A percentile compares a stretch with the other conserved stretches of the same genome.
These are phyloP conservation scores for Lepidurus apus DNA, from an alignment of 1,140 invertebrate genomes.

Conservation along the genomic window DNA sequence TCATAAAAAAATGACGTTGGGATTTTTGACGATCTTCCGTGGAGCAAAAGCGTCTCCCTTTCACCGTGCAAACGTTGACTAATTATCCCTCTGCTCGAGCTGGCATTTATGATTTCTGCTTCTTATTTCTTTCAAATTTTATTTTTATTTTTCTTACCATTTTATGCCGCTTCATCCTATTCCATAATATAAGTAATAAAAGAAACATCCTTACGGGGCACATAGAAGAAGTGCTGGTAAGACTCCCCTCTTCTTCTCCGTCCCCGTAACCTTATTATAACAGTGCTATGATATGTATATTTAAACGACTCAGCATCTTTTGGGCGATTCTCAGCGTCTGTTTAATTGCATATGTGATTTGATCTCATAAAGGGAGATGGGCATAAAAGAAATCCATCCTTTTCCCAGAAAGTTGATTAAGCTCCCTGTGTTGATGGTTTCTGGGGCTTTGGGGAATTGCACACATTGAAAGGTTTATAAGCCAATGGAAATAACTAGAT, in stretches of 20 bases:
- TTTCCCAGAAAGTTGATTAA: background rate
- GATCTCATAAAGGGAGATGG: background rate
- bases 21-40: background rate
- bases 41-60: background rate
- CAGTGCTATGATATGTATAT: no score
- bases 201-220: no score
- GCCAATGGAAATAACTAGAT: background rate
- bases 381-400: background rate
- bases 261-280: no score
- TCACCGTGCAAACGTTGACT: conserved; percentile 13
- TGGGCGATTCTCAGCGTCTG: background rate
- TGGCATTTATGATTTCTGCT: conserved; percentile 16
- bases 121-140: background rate
- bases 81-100: conserved; percentile 21
- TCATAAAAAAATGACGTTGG: background rate
- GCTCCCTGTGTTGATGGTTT: conserved; percentile 16
- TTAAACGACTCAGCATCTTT: no score
- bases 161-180: background rate
- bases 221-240: no score
- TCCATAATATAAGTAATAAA: background rate
- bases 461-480: background rate
- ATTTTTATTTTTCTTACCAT: background rate
- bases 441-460: background rate
- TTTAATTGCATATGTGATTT: background rate
- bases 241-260: no score